phyloP scores from a whole-genome alignment of 2,888 invertebrate genomes.

The Zhuqinia jingwanae region DNA sequence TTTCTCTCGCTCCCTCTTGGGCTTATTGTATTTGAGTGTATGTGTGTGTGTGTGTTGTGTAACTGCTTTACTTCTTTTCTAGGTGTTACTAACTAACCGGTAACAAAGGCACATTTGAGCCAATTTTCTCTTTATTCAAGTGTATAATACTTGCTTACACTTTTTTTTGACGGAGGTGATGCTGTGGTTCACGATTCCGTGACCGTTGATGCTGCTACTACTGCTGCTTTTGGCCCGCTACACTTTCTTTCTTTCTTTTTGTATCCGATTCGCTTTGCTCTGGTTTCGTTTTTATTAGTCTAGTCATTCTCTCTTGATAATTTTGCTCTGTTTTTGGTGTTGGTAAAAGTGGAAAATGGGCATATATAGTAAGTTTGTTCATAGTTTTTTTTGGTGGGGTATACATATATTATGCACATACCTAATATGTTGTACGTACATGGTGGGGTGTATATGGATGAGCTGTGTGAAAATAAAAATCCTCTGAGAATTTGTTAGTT shows the following conservation, averaged over 20 bases:
- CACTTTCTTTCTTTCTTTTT: constrained; percentile 9
- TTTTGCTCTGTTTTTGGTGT: background rate
- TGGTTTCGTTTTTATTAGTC: background rate
- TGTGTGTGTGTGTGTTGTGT: background rate
- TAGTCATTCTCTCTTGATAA: background rate
- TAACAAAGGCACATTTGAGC: constrained; percentile 29
- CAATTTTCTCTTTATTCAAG: constrained; percentile 41
- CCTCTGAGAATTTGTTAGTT: constrained; percentile 9
- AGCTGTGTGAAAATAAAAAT: constrained; percentile 25
- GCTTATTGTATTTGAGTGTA: background rate
- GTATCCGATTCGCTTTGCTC: background rate
- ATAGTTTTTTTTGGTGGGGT: constrained; percentile 13
- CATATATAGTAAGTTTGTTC: too few relatives aligned
- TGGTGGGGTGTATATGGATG: constrained; percentile 17
- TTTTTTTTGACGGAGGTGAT: background rate
- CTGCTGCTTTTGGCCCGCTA: background rate
- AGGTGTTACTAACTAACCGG: background rate
- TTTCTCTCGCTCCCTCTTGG: too few relatives aligned
- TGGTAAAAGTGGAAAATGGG: background rate
- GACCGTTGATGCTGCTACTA: background rate
- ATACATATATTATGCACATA: too few relatives aligned
- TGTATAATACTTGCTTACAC: constrained; percentile 17
- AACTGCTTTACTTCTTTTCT: too few relatives aligned
- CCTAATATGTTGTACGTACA: too few relatives aligned
- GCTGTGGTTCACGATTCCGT: background rate